phyloP scores from a whole-genome alignment of 1,140 invertebrate species.

The Eulimnadia texana region DNA sequence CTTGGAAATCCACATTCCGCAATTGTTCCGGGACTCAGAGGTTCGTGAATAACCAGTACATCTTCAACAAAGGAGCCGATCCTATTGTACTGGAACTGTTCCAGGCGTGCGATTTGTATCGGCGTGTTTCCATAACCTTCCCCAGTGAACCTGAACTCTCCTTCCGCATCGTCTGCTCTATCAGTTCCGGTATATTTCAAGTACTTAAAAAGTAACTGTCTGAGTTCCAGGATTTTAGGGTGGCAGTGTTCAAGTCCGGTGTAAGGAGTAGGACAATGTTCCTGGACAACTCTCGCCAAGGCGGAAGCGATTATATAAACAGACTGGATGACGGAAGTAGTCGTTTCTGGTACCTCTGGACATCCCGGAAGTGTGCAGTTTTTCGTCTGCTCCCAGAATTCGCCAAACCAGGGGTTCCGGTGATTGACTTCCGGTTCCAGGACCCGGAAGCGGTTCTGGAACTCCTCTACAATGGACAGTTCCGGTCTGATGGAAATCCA shows the following conservation, averaged over 20 bases:
- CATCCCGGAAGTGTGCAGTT: conserved; percentile 21
- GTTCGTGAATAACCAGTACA: neutral
- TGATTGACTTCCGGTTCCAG: conserved; percentile 24
- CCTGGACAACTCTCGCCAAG: conserved; percentile 22
- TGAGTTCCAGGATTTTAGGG: neutral
- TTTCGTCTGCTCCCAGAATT: conserved; percentile 29
- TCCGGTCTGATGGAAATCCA: conserved; percentile 1
- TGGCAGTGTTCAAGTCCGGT: conserved; percentile 1
- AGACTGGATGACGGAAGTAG: conserved; percentile 30
- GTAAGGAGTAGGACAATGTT: conserved; percentile 23
- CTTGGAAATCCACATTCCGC: neutral
- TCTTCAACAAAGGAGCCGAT: neutral
- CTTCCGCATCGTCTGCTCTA: conserved; percentile 22
- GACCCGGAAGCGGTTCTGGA: conserved; percentile 24
- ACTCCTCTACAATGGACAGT: conserved; percentile 22
- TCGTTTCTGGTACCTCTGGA: conserved; percentile 25
- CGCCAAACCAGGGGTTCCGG: conserved; percentile 31
- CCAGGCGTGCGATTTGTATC: conserved; percentile 24
- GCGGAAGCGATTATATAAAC: conserved; percentile 25
- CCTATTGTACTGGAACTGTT: conserved; percentile 17
- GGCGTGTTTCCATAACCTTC: conserved; percentile 30
- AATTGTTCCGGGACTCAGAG: neutral
- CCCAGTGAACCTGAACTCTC: conserved; percentile 27
- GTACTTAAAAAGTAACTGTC: conserved; percentile 24
- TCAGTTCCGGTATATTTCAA: conserved; percentile 24